A percentile compares a stretch with the other conserved stretches of the same genome.
Conservation (phyloP, 2,797 vertebrate genomes). For the Neopelma chrysocephalum region DNA sequence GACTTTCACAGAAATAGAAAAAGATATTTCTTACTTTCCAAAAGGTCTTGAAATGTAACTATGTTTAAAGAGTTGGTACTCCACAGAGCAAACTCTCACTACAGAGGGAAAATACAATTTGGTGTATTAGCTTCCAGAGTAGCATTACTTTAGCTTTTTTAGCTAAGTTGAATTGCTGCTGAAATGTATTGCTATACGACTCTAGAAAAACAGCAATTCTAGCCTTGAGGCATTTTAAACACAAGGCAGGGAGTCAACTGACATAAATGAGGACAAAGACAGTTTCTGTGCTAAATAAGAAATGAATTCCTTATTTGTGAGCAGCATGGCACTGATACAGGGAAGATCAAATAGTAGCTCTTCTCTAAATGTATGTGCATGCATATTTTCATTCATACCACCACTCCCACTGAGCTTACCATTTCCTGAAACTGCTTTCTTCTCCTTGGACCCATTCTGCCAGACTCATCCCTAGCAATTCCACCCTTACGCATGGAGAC, state of each 20-base stretch:
- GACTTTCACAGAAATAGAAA: slow-evolving; percentile 17
- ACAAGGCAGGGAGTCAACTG: not conserved
- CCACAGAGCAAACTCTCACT: not conserved
- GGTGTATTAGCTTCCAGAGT: not conserved
- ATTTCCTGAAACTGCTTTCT: not conserved
- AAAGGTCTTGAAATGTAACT: not conserved
- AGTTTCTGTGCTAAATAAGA: slow-evolving; percentile 6
- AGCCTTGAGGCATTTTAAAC: not conserved
- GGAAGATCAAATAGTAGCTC: not conserved
- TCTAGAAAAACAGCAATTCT: not conserved
- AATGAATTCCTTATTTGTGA: not conserved
- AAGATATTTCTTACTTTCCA: slow-evolving; percentile 16
- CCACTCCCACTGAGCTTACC: not conserved
- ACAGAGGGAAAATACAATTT: not conserved
- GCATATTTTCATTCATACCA: not conserved
- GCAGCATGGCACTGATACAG: not conserved
- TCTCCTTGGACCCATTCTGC: not conserved
- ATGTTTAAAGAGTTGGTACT: not conserved
- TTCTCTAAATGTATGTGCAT: not conserved
- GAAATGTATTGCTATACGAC: not conserved
- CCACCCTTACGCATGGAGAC: not conserved
- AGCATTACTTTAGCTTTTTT: not conserved
- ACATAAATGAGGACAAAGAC: not conserved
- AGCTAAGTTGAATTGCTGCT: not conserved
- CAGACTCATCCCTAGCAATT: not conserved